phyloP scores from a whole-genome alignment of 2,113 vertebrate species.

The Phrynosoma platyrhinos region DNA sequence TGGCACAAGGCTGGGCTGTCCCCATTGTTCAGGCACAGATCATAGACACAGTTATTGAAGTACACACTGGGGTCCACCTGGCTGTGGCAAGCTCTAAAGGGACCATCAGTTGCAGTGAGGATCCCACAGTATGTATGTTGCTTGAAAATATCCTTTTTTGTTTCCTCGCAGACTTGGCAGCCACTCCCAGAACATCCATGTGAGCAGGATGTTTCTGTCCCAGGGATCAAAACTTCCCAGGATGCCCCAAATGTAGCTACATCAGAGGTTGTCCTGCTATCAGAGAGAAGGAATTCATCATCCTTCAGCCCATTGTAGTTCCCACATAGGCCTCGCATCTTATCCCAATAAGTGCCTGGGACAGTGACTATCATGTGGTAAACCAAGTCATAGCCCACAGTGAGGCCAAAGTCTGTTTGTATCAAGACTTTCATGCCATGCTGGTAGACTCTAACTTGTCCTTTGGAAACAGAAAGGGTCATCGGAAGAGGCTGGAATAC shows the following conservation, averaged over 20 bases:
- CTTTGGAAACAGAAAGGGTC: slow-evolving; percentile 41
- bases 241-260: slow-evolving; percentile 59
- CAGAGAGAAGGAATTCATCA: slow-evolving; percentile 66
- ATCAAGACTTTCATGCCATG: slow-evolving; percentile 55
- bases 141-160: slow-evolving; percentile 70
- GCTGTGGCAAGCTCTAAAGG: slow-evolving; percentile 67
- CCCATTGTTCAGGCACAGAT: slow-evolving; percentile 51
- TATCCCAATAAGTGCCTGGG: slow-evolving; percentile 66
- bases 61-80: slow-evolving; percentile 60
- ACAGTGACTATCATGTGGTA: slow-evolving; percentile 67
- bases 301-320: slow-evolving; percentile 63
- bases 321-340: slow-evolving; percentile 75
- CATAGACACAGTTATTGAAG: slow-evolving; percentile 62
- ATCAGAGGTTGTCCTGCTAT: slow-evolving; percentile 10
- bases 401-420: slow-evolving; percentile 63
- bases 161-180: slow-evolving; percentile 61
- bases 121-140: slow-evolving; percentile 71
- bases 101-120: slow-evolving; percentile 48
- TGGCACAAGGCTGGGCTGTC: slow-evolving; percentile 72
- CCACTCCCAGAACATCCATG: slow-evolving; percentile 41
- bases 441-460: slow-evolving; percentile 40
- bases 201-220: slow-evolving; percentile 42
- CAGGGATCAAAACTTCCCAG: slow-evolving; percentile 60
- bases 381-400: slow-evolving; percentile 69
- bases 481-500: slow-evolving; percentile 60